Evolutionary conservation across 2,888 invertebrate genomes (phyloP), one percentile per base, ranked within the genome.

Genomic region (Acleris laterana): DNA sequence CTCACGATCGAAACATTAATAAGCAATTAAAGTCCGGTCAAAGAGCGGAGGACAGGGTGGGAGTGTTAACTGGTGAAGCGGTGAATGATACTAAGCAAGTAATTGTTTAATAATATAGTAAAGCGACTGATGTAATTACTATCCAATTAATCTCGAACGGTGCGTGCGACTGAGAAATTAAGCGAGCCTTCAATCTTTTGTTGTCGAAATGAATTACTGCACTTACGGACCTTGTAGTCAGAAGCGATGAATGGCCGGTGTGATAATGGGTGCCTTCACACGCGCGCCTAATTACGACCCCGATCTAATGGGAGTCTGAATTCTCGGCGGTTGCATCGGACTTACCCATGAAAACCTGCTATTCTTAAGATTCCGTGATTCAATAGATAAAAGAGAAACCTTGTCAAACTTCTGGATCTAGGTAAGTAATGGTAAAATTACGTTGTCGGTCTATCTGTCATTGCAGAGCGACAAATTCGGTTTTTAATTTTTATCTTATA

Each of bases 141-240:
- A 82, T 80, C 79, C 79, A 83, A 87, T 88, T 85, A 85, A 82
- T 75, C 74, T 77, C 69, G 76, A 80, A 75, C 78, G 81, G 82
- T 88, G 88, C 90, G 89, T 90, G 90, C 82, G 88, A 87, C 85
- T 90, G 85, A 84, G 87, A 90, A 87, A 88, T 90, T 86, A 87
- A 87, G 85, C 84, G 87, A 89, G 83, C 84, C 84, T 87, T 85
- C 84, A 86, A 85, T 84, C 85, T 89, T 90, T 90, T 89, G 89
- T 90, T 87, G 77, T 81, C 81, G 78, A 80, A 84, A 85, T 83
- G 80, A 84, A 87, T 88, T 82, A 84, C 78, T 86, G 85, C 84
- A 84, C 83, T 80, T 77, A 82, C 83, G 82, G 89, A 88, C 90
- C 90, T 92, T 90, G 91, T 79, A 77, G 46, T 42, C 48, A 48